Evolutionary conservation across 2,888 invertebrate species (phyloP), one percentile per base, ranked within the genome.

Genomic region (Drosophila quinaria): DNA sequence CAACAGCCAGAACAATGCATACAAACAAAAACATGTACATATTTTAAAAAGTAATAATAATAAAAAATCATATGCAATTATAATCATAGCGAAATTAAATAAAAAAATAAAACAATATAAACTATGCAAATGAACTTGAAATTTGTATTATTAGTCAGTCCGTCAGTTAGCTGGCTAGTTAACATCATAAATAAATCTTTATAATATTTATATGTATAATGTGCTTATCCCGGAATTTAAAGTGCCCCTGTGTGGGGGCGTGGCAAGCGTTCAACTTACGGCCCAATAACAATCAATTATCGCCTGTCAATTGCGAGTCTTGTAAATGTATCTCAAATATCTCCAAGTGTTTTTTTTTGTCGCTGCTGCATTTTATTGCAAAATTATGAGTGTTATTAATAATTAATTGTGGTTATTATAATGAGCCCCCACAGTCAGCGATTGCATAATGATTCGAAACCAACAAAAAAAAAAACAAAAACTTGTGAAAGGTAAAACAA

Each of bases 211-310:
- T 10, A 10, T 2, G 31, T 31, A 10, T 47, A 15, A 15, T 15
- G 9, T 63, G 50, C 55, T 42, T 69, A 58, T 64, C 33, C 60
- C 58, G 58, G 72, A 62, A 66, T 66, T 61, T 54, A 25, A 58
- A 47, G 58, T 47, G 58, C 13, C 33, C 25, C 22, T 35, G 33
- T 55, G 35, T 17, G 75, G 67, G 63, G 77, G 75, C 72, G 77
- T 77, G 72, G 56, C 72, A 49, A 39, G 37, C 50, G 15, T 19
- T 49, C 58, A 55, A 33, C 22, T 17, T 46, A 19, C 59, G 37
- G 49, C 47, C 35, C 65, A 72, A 81, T 82, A 85, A 70, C 73
- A 80, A 82, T 85, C 66, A 75, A 81, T 81, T 81, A 81, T 80
- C 76, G 52, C 35, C 72, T 81, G 82, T 80, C 85, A 81, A 70